Evolutionary conservation across 2,888 invertebrate species (phyloP).

Genomic region (Drosophila neonasuta): DNA sequence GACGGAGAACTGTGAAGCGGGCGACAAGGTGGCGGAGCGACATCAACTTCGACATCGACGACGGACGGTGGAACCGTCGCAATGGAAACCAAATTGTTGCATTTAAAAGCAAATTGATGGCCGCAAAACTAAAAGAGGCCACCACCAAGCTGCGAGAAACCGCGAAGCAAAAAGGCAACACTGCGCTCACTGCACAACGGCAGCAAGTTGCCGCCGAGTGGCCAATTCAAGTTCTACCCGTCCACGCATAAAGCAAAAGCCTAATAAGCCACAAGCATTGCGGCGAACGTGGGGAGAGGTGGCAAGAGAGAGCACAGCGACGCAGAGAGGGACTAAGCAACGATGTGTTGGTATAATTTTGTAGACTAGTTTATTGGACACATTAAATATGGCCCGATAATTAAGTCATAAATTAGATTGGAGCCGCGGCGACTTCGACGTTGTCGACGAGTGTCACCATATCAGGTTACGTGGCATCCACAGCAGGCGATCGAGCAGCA

Average conservation of each 20-base stretch:
- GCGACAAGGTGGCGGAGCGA: conserved; percentile 9
- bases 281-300: background rate
- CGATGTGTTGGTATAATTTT: conserved; percentile 79
- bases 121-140: conserved; percentile 79
- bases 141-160: conserved; percentile 40
- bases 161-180: conserved; percentile 3
- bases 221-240: conserved; percentile 65
- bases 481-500: conserved; percentile 60
- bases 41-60: conserved; percentile 1
- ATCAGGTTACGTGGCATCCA: conserved; percentile 75
- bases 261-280: conserved; percentile 62
- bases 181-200: background rate
- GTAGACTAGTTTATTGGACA: conserved; percentile 84
- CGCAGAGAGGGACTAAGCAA: conserved; percentile 61
- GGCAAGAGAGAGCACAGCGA: background rate
- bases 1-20: background rate
- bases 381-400: conserved; percentile 82
- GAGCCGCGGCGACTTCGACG: conserved; percentile 52
- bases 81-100: conserved; percentile 78
- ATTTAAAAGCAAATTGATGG: conserved; percentile 81
- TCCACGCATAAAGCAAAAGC: conserved; percentile 76
- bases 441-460: conserved; percentile 73
- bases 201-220: conserved; percentile 34
- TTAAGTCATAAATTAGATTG: conserved; percentile 82
- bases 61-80: conserved; percentile 43